Evolutionary conservation across 2,888 invertebrate genomes (phyloP), one percentile per base, ranked within the genome.

Genomic region (Cylindroiulus punctatus): DNA sequence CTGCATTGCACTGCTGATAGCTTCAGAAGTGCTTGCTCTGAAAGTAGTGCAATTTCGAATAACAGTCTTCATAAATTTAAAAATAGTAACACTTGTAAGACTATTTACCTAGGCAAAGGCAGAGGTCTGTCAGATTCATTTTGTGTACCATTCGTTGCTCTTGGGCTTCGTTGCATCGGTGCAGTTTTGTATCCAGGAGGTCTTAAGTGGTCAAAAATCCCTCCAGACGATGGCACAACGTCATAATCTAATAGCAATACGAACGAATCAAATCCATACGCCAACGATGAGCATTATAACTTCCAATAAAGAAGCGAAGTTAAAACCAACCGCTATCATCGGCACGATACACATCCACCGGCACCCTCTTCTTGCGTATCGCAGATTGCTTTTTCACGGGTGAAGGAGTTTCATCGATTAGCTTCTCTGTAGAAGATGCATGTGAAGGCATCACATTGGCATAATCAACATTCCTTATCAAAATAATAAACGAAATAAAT

Each of bases 201-300:
- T n/a, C 12, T 81, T 40, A 81, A 81, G 81, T 81, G 81, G 81
- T 81, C 81, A 81, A 81, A 81, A 36, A 81, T 81, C n/a, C 81
- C 30, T 81, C 81, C 81, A 32, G 32, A 36, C 81, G 32, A 32
- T 17, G 81, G 32, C 19, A 81, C 81, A 32, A 19, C 32, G 32
- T 81, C 81, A 17, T 36, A 81, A 81, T 81, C 81, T 57, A 8
- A 57, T 19, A 8, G 19, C 22, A 57, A 22, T n/a, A 57, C 7
- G 1, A 57, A 57, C 0, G 7, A 12, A 47, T 12, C 14, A 47
- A 47, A 47, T 47, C 47, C 47, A 17, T 1, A 3, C 14, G 3
- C 3, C 14, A 36, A 36, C 14, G 3, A 47, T 47, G 47, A 44
- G 14, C 0, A 12, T 12, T 8, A 8, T 44, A 44, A 47, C 47